phyloP scores from a whole-genome alignment of 2,113 vertebrate species.

The Elachura formosa region DNA sequence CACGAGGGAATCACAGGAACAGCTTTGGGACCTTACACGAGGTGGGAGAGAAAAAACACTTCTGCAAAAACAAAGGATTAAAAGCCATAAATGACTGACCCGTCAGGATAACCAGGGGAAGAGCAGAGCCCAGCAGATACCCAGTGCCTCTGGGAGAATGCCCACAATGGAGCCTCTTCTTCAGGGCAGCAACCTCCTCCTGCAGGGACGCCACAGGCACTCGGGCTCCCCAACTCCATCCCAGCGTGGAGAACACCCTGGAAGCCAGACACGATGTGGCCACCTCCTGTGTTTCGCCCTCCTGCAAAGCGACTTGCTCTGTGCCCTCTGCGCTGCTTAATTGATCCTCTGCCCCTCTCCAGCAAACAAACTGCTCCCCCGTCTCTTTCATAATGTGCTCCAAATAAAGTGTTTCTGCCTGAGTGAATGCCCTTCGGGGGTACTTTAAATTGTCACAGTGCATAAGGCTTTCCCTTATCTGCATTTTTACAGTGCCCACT shows the following conservation, averaged over 20 bases:
- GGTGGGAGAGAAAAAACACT: neutral
- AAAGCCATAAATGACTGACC: too few species aligned
- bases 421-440: neutral
- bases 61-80: neutral
- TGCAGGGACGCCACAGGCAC: neutral
- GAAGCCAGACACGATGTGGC: neutral
- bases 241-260: neutral
- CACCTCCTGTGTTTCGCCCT: neutral
- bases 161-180: accelerated
- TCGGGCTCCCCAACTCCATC: accelerated
- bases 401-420: slow-evolving; percentile 25
- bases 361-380: neutral
- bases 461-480: neutral
- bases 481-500: neutral
- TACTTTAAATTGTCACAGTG: slow-evolving; percentile 24
- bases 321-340: neutral
- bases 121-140: neutral
- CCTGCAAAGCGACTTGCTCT: neutral
- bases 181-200: neutral
- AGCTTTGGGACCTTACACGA: neutral
- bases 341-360: neutral
- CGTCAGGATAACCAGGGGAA: neutral
- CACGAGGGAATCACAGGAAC: neutral
- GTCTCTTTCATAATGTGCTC: neutral
- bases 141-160: neutral